Evolutionary conservation across 2,113 vertebrate species (phyloP), one percentile per base, ranked within the genome.

Genomic region (Peucedramus taeniatus): DNA sequence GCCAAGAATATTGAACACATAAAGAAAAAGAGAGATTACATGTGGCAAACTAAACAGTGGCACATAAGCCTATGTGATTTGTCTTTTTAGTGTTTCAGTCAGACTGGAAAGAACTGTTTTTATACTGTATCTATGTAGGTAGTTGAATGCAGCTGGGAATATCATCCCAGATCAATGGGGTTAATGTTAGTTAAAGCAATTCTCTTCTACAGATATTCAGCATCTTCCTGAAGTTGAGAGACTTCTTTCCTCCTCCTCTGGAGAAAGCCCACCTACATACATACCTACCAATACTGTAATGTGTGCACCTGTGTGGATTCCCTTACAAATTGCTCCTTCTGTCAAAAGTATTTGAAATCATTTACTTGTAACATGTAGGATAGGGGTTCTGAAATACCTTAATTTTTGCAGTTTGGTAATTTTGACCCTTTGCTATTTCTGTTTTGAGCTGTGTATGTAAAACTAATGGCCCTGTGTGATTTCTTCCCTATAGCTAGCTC

Each of bases 361-460:
- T 26, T 89, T 59, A 16, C 21, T 37, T 24, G 31, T 61, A 44
- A 21, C 40, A 39, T 49, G 78, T n/a, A 76, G 75, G 28, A 42
- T 3, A 30, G n/a, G 84, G 9, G 6, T 91, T 89, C 70, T 93
- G 77, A 94, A 89, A 92, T 21, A 60, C 69, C 85, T 85, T 91
- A 0, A 22, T 26, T 93, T 96, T 86, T 96, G 71, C 79, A 54
- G 53, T 94, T 97, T 89, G 87, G 68, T 78, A 74, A 89, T 86
- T 76, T 91, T 92, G 72, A 78, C 39, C 21, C 51, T 88, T 96
- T 88, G 15, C 80, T 97, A 61, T 85, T 83, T 87, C 22, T 86
- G 6, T 91, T 97, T 95, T 89, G 70, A 59, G 66, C 31, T 95
- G 51, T 87, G 61, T 77, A 31, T 81, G 70, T 89, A 76, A 93